A percentile compares a stretch with the other conserved stretches of the same genome.
These are phyloP conservation scores for Mnemiopsis leidyi DNA, from an alignment of 37 sponge, comb jelly and placozoan species.

Conservation along the genomic window DNA sequence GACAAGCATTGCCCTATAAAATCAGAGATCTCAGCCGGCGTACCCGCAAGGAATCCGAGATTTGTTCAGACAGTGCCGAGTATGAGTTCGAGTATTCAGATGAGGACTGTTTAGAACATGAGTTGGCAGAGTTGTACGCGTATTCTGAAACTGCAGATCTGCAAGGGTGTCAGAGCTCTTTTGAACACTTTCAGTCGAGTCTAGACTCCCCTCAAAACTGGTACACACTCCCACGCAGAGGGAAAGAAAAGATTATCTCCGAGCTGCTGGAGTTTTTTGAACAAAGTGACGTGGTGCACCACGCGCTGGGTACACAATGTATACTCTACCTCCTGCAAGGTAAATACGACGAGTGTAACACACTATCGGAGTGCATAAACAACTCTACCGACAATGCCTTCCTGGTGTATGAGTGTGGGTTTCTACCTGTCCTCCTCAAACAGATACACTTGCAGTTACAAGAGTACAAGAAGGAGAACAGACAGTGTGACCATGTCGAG, in stretches of 20 bases:
- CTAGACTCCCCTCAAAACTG: constrained; percentile 8
- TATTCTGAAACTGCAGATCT: constrained; percentile 38
- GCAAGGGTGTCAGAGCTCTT: background rate
- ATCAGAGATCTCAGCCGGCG: constrained; percentile 26
- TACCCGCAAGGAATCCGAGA: constrained; percentile 28
- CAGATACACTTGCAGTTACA: background rate
- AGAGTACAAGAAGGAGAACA: background rate
- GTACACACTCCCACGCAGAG: background rate
- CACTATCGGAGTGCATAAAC: background rate
- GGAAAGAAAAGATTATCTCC: background rate
- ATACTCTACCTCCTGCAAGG: constrained; percentile 44
- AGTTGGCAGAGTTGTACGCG: constrained; percentile 52
- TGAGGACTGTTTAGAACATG: constrained; percentile 19
- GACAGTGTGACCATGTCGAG: constrained; percentile 19
- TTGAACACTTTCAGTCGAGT: constrained; percentile 52
- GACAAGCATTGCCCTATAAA: background rate
- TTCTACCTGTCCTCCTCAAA: constrained; percentile 5
- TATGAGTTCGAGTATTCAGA: constrained; percentile 57
- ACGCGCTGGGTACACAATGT: constrained; percentile 12
- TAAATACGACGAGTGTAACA: constrained; percentile 38
- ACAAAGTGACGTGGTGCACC: constrained; percentile 45
- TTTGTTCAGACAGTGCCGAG: constrained; percentile 27
- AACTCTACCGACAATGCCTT: background rate
- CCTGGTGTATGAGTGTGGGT: constrained; percentile 15
- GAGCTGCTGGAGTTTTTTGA: constrained; percentile 47